Evolutionary conservation across 1,140 invertebrate genomes (phyloP), one percentile per base, ranked within the genome.

Genomic region (Rhynchophorus ferrugineus): DNA sequence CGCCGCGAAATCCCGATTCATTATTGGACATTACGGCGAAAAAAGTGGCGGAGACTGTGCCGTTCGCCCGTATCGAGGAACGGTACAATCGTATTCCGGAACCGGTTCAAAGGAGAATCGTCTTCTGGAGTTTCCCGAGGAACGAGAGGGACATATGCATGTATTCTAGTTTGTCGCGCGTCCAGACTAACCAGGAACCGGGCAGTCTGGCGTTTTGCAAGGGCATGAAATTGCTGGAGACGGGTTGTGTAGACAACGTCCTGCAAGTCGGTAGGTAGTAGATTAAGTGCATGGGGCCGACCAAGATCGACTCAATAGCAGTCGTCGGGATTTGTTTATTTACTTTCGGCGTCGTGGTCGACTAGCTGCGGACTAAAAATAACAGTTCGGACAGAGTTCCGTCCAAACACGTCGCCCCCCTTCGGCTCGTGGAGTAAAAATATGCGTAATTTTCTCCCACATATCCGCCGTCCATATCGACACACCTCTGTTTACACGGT

Each of bases 101-200:
- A 71, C 87, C 87, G 52, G 88, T 91, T 62, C 89, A 91, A 70
- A 78, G 85, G 51, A 77, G 86, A 66, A 86, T 91, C 66, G 87
- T 91, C 64, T 91, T 82, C 75, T 90, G 87, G 86, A 89, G 87
- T 46, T 91, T 91, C 71, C 89, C 88, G 53, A 72, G 88, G 59
- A 84, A 89, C 71, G 87, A 91, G 71, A 74, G 82, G 62, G 87
- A 90, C 73, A 90, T 91, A 68, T 87, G 84, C 69, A 90, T 91
- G 85, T 91, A 91, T 72, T 89, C 85, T 48, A 89, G 86, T 57
- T 78, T 89, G 69, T 80, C 84, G 67, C 75, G 78, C 51, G 74
- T 70, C 48, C 64, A 63, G 41, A 63, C 64, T 24, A 60, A 62
- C 54, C 69, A 69, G 44, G 85, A 88, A 71, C 80, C 81, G 64